Percentiles rank a stretch among this genome's conserved stretches.
These are phyloP conservation scores for Myrmophylax atrothorax DNA, from an alignment of 2,113 vertebrate species.

Conservation along the genomic window DNA sequence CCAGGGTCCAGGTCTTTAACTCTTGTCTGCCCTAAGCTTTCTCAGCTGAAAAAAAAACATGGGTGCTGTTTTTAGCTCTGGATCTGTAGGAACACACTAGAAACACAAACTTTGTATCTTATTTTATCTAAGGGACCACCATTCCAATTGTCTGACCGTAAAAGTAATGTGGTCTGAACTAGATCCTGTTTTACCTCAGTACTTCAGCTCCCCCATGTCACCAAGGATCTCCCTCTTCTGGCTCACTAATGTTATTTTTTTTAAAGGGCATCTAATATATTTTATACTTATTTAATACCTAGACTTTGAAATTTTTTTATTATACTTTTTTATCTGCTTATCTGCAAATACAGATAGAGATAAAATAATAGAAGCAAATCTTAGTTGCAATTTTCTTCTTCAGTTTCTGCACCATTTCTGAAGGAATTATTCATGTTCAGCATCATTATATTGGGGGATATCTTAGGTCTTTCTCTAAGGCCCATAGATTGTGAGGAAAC, in stretches of 20 bases:
- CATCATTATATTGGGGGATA: not conserved
- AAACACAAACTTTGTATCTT: not conserved
- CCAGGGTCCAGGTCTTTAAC: not conserved
- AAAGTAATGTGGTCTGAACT: not conserved
- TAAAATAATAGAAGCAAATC: not conserved
- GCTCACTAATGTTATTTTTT: not conserved
- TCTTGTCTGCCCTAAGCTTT: not conserved
- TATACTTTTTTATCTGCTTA: not conserved
- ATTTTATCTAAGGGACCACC: not conserved
- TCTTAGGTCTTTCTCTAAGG: not conserved
- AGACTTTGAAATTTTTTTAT: not conserved
- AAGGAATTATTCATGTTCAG: not conserved
- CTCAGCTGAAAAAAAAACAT: not conserved
- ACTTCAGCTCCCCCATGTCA: not conserved
- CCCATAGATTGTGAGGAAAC: not conserved
- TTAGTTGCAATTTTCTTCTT: not conserved
- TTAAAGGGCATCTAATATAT: not conserved
- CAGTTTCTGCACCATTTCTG: not conserved
- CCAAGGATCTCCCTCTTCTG: not conserved
- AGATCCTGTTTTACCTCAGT: not conserved
- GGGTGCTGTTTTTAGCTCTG: not conserved
- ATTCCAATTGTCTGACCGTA: not conserved
- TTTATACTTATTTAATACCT: not conserved
- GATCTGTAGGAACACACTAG: not conserved
- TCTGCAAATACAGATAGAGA: not conserved